Percentiles rank a stretch among this genome's conserved stretches.
These are phyloP conservation scores for Tenthredo notha DNA, from an alignment of 2,888 invertebrate species.

Conservation along the genomic window DNA sequence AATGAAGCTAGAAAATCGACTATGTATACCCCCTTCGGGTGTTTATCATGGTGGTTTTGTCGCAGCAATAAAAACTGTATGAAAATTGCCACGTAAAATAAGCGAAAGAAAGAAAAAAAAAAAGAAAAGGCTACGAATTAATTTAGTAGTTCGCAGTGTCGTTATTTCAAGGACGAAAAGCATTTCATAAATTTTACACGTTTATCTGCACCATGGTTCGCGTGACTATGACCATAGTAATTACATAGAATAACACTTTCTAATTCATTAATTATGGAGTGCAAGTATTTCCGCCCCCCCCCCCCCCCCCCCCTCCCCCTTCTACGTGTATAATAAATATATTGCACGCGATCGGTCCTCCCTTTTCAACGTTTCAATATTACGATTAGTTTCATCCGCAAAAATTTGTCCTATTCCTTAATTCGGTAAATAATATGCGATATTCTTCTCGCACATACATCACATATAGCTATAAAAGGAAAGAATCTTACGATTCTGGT, in stretches of 20 bases:
- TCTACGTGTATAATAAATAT: background rate
- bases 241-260: constrained; percentile 49
- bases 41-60: background rate
- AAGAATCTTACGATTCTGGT: background rate
- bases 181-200: constrained; percentile 11
- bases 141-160: background rate
- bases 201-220: constrained; percentile 16
- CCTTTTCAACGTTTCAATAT: background rate
- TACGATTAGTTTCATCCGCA: background rate
- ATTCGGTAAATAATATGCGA: background rate
- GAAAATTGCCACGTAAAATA: background rate
- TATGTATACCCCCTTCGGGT: background rate
- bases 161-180: background rate
- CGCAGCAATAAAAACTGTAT: constrained; percentile 8
- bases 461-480: background rate
- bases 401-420: background rate
- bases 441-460: background rate
- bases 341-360: background rate
- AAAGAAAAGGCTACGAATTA: background rate
- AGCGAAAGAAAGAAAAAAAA: background rate
- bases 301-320: background rate
- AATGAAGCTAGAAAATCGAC: background rate
- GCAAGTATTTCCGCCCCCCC: background rate
- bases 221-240: constrained; percentile 33
- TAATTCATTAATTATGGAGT: constrained; percentile 50